phyloP scores from a whole-genome alignment of 2,797 vertebrate genomes.

The Nyctibius grandis region DNA sequence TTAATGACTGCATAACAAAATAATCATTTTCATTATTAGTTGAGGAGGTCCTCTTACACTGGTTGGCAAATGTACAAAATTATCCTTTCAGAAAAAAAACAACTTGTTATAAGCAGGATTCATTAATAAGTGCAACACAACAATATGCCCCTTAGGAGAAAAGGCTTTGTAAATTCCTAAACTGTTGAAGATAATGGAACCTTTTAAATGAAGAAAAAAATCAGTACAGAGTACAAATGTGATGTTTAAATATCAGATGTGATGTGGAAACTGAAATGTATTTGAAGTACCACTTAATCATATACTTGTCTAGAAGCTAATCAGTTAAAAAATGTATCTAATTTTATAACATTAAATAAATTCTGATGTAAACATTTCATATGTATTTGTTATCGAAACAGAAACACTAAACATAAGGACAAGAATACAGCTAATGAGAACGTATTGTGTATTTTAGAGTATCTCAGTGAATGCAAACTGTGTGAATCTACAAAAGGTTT shows the following conservation, averaged over 20 bases:
- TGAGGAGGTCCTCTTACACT: constrained; percentile 16
- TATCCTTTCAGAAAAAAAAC: background rate
- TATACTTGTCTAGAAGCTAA: background rate
- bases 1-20: constrained; percentile 37
- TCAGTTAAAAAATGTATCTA: background rate
- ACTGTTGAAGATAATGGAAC: background rate
- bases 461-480: background rate
- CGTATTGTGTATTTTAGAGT: background rate
- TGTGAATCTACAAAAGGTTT: background rate
- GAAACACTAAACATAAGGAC: background rate
- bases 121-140: background rate
- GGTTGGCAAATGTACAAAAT: constrained; percentile 22
- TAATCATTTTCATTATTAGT: constrained; percentile 30
- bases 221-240: background rate
- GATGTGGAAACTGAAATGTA: background rate
- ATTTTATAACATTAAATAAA: background rate
- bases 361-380: background rate
- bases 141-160: background rate
- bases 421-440: background rate
- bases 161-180: background rate
- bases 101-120: background rate
- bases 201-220: background rate
- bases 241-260: background rate
- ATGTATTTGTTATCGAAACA: background rate
- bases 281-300: constrained; percentile 18